Conservation (phyloP, 2,888 invertebrate genomes). For the Drosophila parthenogenetica region DNA sequence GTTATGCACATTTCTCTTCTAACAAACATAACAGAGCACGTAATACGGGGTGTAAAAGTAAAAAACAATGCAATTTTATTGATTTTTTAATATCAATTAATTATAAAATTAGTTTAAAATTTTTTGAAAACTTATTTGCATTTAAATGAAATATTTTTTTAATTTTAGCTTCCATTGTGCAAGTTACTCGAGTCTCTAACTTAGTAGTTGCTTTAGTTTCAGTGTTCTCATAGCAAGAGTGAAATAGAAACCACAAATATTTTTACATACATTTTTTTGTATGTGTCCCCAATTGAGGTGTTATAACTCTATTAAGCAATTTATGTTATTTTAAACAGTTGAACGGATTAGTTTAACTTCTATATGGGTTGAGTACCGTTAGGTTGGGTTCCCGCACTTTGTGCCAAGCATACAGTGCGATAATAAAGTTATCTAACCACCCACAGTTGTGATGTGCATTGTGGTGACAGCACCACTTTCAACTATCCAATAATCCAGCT, state of each 20-base stretch:
- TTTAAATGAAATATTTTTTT: no score
- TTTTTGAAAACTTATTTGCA: no score
- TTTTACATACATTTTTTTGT: constrained; percentile 19
- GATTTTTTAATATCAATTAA: no score
- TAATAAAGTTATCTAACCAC: constrained; percentile 71
- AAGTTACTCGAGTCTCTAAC: no score
- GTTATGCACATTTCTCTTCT: no score
- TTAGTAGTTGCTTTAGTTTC: no score
- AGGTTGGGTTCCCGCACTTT: background rate
- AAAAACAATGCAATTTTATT: no score
- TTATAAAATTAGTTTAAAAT: no score
- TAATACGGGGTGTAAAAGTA: no score
- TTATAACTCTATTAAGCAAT: constrained; percentile 66
- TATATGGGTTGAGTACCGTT: constrained; percentile 50
- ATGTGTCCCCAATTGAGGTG: constrained; percentile 47
- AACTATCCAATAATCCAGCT: constrained; percentile 9
- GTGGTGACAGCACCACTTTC: constrained; percentile 37
- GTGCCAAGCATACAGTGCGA: constrained; percentile 28
- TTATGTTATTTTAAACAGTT: constrained; percentile 60
- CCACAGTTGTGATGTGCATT: constrained; percentile 60
- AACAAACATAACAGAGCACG: no score
- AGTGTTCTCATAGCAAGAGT: background rate
- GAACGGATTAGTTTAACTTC: constrained; percentile 68
- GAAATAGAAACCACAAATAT: constrained; percentile 13
- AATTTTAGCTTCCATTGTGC: no score